These are phyloP conservation scores for Matsumyia berberina DNA, from an alignment of 2,888 invertebrate genomes.

Conservation along the genomic window DNA sequence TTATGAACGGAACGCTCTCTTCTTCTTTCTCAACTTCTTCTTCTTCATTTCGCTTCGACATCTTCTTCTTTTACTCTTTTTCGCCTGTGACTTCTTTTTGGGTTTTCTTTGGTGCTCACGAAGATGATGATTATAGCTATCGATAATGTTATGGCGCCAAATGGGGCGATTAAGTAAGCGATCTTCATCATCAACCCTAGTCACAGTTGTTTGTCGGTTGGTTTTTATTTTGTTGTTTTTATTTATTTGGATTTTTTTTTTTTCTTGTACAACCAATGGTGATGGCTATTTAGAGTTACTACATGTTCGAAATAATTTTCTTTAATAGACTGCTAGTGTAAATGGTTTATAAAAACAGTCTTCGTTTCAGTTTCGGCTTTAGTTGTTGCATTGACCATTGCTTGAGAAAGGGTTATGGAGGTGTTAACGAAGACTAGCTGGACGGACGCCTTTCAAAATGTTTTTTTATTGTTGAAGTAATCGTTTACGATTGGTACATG, in stretches of 20 bases:
- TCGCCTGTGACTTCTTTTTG: not conserved
- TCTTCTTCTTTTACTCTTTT: not conserved
- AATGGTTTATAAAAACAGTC: not conserved
- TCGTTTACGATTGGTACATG: not conserved
- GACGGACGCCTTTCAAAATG: not conserved
- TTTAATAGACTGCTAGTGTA: constrained; percentile 9
- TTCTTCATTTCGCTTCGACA: not conserved
- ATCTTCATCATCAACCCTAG: constrained; percentile 45
- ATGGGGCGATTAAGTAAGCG: constrained; percentile 54
- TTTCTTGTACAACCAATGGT: not conserved
- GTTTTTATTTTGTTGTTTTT: constrained; percentile 1
- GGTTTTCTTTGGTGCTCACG: constrained; percentile 17
- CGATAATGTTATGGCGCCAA: constrained; percentile 47
- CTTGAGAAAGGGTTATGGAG: not conserved
- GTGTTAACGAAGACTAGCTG: not conserved
- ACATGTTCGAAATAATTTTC: constrained; percentile 22
- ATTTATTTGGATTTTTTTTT: not conserved
- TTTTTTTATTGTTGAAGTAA: not conserved
- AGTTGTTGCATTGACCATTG: not conserved
- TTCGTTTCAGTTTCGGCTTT: not conserved
- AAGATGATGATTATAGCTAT: constrained; percentile 49
- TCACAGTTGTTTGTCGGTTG: constrained; percentile 27
- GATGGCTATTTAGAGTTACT: constrained; percentile 14
- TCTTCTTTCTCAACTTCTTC: not conserved
- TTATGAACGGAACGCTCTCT: constrained; percentile 25